These are phyloP conservation scores for Thaleichthys pacificus DNA, from an alignment of 2,797 vertebrate genomes.

Conservation along the genomic window DNA sequence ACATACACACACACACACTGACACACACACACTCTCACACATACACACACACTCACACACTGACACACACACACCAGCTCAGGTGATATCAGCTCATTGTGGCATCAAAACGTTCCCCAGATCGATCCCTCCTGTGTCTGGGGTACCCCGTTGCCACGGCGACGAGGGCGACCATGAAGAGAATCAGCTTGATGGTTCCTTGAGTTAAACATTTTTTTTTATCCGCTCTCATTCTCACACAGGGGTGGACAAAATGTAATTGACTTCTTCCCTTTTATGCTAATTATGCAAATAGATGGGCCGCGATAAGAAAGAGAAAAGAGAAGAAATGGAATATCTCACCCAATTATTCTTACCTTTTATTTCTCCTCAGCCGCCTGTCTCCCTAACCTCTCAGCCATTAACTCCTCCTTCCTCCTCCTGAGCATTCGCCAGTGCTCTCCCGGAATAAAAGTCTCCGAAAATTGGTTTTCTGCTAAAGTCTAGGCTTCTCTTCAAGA, in stretches of 20 bases:
- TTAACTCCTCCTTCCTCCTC: constrained; percentile 1
- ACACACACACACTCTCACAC: background rate
- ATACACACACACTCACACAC: background rate
- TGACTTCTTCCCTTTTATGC: background rate
- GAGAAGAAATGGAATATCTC: background rate
- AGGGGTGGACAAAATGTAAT: background rate
- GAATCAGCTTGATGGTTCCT: background rate
- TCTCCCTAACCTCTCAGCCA: background rate
- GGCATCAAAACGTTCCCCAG: too few species aligned
- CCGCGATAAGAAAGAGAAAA: constrained; percentile 17
- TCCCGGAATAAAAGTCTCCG: constrained; percentile 21
- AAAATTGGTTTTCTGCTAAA: constrained; percentile 28
- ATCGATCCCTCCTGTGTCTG: too few species aligned
- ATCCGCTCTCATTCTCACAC: background rate
- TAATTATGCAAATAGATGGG: constrained; percentile 65
- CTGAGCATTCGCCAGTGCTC: constrained; percentile 17
- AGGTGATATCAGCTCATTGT: too few species aligned
- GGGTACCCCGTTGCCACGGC: too few species aligned
- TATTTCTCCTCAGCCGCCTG: constrained; percentile 38
- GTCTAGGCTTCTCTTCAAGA: constrained; percentile 22
- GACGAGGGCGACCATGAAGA: background rate
- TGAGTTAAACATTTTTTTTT: background rate
- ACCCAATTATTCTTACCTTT: constrained; percentile 34
- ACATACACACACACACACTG: background rate
- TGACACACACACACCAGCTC: background rate